Evolutionary conservation across 2,888 invertebrate genomes (phyloP).

Genomic region (Clostera curtula): DNA sequence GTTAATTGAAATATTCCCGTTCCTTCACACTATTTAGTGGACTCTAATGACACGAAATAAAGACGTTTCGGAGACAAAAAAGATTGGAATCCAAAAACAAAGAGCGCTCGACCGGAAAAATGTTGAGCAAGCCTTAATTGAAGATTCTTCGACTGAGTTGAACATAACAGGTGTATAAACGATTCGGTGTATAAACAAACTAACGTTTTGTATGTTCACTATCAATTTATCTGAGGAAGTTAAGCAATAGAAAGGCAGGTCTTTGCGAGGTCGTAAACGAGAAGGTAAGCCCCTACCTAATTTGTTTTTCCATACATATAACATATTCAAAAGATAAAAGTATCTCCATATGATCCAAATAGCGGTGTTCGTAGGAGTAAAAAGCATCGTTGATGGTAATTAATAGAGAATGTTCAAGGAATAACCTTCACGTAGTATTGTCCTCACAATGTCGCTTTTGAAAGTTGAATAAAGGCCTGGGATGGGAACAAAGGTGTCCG

Average conservation of each 20-base stretch:
- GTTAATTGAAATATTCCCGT: conserved; percentile 35
- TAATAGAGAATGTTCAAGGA: conserved; percentile 11
- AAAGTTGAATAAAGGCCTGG: conserved; percentile 19
- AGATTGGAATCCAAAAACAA: conserved; percentile 22
- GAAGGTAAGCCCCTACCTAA: neutral
- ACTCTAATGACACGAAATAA: conserved; percentile 26
- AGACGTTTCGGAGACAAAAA: conserved; percentile 26
- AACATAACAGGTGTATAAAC: conserved; percentile 16
- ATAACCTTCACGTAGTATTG: conserved; percentile 14
- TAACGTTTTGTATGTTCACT: conserved; percentile 2
- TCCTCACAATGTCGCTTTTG: conserved; percentile 17
- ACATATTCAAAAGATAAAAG: conserved; percentile 5
- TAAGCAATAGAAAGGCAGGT: neutral
- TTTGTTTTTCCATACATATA: neutral
- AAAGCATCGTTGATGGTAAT: conserved; percentile 3
- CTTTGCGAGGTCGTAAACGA: neutral
- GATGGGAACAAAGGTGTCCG: conserved; percentile 29
- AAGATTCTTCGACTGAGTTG: conserved; percentile 18
- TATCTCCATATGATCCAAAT: neutral
- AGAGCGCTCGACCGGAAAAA: conserved; percentile 17
- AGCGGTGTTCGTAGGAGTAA: neutral
- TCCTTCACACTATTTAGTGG: conserved; percentile 23
- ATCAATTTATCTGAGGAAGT: conserved; percentile 2
- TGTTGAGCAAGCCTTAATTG: conserved; percentile 17
- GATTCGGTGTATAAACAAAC: neutral